Evolutionary conservation across 2,113 vertebrate genomes (phyloP).

Genomic region (Cavia porcellus): DNA sequence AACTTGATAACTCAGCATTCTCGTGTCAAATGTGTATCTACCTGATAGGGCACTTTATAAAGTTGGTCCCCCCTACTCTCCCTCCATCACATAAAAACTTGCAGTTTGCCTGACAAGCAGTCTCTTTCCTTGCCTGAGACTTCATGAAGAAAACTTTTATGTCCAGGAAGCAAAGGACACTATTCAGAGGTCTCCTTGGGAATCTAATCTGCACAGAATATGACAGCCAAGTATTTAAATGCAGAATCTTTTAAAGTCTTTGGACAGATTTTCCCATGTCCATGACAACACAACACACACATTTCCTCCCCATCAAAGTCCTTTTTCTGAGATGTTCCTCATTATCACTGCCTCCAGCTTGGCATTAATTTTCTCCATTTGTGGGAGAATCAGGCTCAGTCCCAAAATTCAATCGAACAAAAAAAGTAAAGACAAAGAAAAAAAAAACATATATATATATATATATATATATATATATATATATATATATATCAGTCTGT

Average conservation of each 20-base stretch:
- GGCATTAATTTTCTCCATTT: conserved; percentile 50
- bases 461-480: not conserved
- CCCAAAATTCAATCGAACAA: conserved; percentile 8
- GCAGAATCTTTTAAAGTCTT: not conserved
- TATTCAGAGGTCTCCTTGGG: conserved; percentile 55
- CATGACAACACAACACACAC: not conserved
- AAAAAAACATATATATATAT: too few relatives aligned
- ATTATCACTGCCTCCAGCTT: not conserved
- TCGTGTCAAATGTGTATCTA: conserved; percentile 83
- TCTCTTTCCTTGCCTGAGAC: conserved; percentile 56
- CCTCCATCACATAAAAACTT: conserved; percentile 64
- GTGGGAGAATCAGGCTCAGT: not conserved
- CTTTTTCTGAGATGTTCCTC: not conserved
- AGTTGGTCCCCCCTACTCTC: conserved; percentile 63
- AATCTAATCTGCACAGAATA: conserved; percentile 62
- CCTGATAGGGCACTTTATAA: conserved; percentile 83
- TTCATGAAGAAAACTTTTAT: conserved; percentile 70
- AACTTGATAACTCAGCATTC: conserved; percentile 86
- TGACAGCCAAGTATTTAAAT: conserved; percentile 56
- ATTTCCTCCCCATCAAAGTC: not conserved
- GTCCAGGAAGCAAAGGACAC: conserved; percentile 66
- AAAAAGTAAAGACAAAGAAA: not conserved
- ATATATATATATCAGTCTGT: not conserved
- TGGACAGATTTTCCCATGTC: not conserved
- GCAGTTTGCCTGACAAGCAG: conserved; percentile 36